phyloP scores from a whole-genome alignment of 2,888 invertebrate genomes.

The Lissocephala sabroskyi region DNA sequence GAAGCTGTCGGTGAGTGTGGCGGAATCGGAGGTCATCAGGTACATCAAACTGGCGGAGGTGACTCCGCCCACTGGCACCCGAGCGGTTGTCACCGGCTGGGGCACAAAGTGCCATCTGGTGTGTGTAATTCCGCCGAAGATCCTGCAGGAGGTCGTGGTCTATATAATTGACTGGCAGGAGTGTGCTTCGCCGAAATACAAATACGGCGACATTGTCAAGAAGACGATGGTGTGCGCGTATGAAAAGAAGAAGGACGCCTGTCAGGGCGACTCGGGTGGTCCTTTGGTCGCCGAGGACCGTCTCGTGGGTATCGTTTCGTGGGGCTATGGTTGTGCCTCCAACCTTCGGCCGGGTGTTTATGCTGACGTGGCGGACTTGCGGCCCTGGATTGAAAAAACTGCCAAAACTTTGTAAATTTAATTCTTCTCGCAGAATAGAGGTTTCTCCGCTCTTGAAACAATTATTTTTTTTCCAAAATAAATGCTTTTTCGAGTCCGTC shows the following conservation, averaged over 20 bases:
- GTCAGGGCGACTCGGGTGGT: conserved; percentile 68
- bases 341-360: conserved; percentile 63
- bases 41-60: conserved; percentile 46
- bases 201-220: conserved; percentile 39
- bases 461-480: too few species aligned
- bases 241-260: conserved; percentile 53
- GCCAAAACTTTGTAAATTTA: conserved; percentile 23
- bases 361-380: conserved; percentile 40
- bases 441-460: too few species aligned
- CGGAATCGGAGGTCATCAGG: conserved; percentile 33
- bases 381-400: conserved; percentile 41
- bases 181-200: conserved; percentile 37
- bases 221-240: conserved; percentile 62
- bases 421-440: too few species aligned
- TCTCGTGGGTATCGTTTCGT: conserved; percentile 68
- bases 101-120: conserved; percentile 50
- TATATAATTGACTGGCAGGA: conserved; percentile 29
- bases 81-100: conserved; percentile 66
- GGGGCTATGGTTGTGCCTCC: conserved; percentile 64
- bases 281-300: conserved; percentile 45
- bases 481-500: too few species aligned
- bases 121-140: conserved; percentile 25
- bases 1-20: conserved; percentile 50
- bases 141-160: conserved; percentile 44
- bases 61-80: conserved; percentile 47